Evolutionary conservation across 2,113 vertebrate species (phyloP).

Genomic region (Tychaedon coryphoeus): DNA sequence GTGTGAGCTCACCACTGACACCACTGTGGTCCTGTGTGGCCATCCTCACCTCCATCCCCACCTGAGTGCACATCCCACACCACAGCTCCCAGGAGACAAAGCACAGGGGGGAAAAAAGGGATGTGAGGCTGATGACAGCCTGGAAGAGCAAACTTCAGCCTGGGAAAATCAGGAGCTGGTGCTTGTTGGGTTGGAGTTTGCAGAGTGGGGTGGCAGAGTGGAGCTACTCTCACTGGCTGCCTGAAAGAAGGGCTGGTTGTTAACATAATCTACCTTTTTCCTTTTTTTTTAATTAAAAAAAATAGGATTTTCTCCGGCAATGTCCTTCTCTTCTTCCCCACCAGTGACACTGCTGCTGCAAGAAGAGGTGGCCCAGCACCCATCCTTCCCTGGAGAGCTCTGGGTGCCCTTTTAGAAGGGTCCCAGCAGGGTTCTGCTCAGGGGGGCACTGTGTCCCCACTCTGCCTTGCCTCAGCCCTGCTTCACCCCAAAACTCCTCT

Average conservation of each 20-base stretch:
- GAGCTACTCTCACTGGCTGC: not conserved
- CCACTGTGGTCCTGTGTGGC: accelerated
- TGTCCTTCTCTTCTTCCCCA: not conserved
- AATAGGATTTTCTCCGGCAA: not conserved
- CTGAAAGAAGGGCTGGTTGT: not conserved
- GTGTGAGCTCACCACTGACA: accelerated
- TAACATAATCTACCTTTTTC: not conserved
- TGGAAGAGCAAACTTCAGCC: not conserved
- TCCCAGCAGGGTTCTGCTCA: not conserved
- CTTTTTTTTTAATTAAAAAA: not conserved
- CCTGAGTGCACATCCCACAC: not conserved
- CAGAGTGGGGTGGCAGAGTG: not conserved
- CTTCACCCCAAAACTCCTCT: not conserved
- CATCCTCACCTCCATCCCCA: not conserved
- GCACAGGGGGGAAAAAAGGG: not conserved
- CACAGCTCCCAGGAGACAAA: not conserved
- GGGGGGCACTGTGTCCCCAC: accelerated
- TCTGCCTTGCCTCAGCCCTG: not conserved
- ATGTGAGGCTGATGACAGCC: not conserved
- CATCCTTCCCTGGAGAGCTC: not conserved
- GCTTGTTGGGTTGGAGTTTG: not conserved
- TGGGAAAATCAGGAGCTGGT: not conserved
- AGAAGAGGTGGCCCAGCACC: not conserved
- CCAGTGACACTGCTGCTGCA: not conserved
- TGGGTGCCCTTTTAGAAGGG: not conserved